These are phyloP conservation scores for Zaprionus inermis DNA, from an alignment of 1,140 invertebrate genomes.

Conservation along the genomic window DNA sequence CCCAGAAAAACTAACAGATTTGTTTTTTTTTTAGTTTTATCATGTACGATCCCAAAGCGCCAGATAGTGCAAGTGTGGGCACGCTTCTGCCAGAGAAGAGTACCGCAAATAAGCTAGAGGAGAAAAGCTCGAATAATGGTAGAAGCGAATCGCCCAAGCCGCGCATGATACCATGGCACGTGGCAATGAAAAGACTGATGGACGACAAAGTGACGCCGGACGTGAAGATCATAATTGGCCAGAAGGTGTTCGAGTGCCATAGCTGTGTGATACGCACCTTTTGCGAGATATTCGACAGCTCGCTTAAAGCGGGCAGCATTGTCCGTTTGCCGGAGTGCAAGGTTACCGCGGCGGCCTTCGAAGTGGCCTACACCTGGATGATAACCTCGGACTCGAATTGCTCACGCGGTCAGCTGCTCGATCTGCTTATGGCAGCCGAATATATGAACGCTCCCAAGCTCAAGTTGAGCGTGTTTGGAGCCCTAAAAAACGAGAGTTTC, in stretches of 20 bases:
- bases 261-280: conserved; percentile 9
- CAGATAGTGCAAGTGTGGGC: neutral
- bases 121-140: neutral
- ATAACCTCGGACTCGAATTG: neutral
- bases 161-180: neutral
- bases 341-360: neutral
- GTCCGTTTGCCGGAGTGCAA: neutral
- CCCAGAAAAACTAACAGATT: neutral
- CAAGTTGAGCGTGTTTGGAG: neutral
- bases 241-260: neutral
- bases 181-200: neutral
- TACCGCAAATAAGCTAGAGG: neutral
- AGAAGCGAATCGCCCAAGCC: neutral
- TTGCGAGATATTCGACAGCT: neutral
- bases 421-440: conserved; percentile 7
- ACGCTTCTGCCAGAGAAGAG: neutral
- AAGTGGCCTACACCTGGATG: conserved; percentile 22
- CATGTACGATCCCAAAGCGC: conserved; percentile 1
- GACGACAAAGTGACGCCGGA: neutral
- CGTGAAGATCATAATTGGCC: neutral
- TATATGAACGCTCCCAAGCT: neutral
- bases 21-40: neutral
- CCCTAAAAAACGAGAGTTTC: neutral
- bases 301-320: neutral
- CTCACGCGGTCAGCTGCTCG: neutral